Evolutionary conservation across 2,797 vertebrate species (phyloP), one percentile per base, ranked within the genome.

Genomic region (Cynodonichthys magdalenae): DNA sequence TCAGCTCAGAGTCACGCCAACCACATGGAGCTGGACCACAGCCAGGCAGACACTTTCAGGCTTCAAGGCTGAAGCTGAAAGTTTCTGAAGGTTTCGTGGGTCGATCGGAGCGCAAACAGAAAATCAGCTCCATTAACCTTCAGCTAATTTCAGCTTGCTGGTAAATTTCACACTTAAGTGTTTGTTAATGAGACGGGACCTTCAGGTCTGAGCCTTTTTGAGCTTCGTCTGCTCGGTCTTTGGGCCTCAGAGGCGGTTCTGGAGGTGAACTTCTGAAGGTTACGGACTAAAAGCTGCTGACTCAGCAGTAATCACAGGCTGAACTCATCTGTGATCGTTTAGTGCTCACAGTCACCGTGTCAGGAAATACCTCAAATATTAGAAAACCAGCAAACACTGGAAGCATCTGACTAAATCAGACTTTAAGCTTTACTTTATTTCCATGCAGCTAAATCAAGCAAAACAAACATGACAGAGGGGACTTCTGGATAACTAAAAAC

Each of bases 81-180:
- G 49, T 3, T 28, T 6, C 49, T 42, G 57, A 53, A 67, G 56
- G 41, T 36, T 53, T 49, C 6, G n/a, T 24, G 0, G 53, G 52
- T 54, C 41, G 41, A 67, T 59, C 3, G 19, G 19, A 34, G 42
- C 18, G 24, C 36, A 17, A 42, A 51, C 39, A 36, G 45, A 19
- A 46, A 56, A 54, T 0, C 0, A 6, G 11, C 24, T 62, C 70
- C 73, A 69, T 79, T 55, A 79, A 17, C 79, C 81, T 79, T 66
- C 62, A 52, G 66, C 76, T 82, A 73, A 82, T 83, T 59, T 46
- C 62, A 76, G 64, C 56, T 54, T 24, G 55, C 9, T 28, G 15
- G 29, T 69, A 47, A 45, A 52, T 5, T 39, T 63, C 9, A 48
- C 19, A 15, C 48, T 19, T 0, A 9, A 53, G 42, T 3, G 36